Conservation (phyloP, 2,888 invertebrate genomes). For the Drepanosiphum platanoidis region DNA sequence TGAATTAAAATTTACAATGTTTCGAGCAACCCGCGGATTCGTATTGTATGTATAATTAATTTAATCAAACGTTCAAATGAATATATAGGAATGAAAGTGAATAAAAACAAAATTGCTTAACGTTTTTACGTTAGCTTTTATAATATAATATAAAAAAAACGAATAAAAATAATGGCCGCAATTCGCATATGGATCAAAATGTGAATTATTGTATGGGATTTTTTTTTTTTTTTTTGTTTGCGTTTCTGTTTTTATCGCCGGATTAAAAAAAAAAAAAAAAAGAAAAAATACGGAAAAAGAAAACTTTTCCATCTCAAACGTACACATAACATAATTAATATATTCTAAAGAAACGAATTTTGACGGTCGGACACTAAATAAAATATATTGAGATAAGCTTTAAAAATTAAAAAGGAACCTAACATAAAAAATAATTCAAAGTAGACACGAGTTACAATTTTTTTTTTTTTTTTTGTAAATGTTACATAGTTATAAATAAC, state of each 20-base stretch:
- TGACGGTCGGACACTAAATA: background rate
- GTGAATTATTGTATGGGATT: constrained; percentile 10
- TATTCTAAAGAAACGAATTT: constrained; percentile 10
- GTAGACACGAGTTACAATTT: background rate
- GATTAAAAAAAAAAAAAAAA: background rate
- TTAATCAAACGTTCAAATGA: constrained; percentile 1
- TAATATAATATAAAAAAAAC: no score
- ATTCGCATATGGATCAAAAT: constrained; percentile 16
- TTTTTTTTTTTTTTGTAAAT: no score
- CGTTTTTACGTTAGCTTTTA: no score
- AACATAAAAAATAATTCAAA: background rate
- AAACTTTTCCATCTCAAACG: background rate
- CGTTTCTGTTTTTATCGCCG: background rate
- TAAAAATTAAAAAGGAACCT: background rate
- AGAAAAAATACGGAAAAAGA: background rate
- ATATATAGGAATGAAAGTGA: background rate
- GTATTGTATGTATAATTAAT: background rate
- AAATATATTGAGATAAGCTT: background rate
- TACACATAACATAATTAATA: constrained; percentile 25
- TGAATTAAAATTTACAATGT: background rate
- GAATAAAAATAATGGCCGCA: background rate
- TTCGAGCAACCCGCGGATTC: background rate
- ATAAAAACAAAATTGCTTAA: background rate
- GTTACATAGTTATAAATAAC: no score
- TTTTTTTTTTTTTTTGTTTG: background rate